A percentile compares a stretch with the other conserved stretches of the same genome.
These are phyloP conservation scores for Metacarcinus magister DNA, from an alignment of 2,888 invertebrate species.

Conservation along the genomic window DNA sequence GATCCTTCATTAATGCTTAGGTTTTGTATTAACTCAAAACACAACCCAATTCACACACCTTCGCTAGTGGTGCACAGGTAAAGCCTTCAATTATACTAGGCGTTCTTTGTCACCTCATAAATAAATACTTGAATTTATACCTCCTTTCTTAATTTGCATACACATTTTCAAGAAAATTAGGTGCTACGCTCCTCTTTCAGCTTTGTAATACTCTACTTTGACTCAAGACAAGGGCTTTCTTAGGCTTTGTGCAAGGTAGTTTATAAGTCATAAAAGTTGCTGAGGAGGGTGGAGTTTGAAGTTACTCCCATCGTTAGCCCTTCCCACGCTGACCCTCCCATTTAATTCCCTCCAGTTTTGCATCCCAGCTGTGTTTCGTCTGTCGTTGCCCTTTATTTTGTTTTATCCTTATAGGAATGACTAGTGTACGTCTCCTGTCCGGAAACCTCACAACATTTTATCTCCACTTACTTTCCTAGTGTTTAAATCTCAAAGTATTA, in stretches of 20 bases:
- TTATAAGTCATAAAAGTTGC: constrained; percentile 2
- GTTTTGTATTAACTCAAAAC: background rate
- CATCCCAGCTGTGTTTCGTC: background rate
- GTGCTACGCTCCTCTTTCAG: background rate
- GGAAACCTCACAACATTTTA: too few species aligned
- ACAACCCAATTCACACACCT: background rate
- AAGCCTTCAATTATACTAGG: background rate
- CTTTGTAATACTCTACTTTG: background rate
- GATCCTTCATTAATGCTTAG: background rate
- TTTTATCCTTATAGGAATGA: background rate
- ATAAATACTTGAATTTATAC: background rate
- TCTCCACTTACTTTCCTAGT: background rate
- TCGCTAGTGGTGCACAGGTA: background rate
- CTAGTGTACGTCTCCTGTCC: background rate
- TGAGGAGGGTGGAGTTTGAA: background rate
- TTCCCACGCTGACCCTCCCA: background rate
- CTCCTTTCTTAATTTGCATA: background rate
- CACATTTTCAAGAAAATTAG: background rate
- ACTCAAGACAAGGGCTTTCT: background rate
- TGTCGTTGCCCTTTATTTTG: background rate
- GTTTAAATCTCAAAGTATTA: too few species aligned
- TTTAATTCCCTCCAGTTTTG: background rate
- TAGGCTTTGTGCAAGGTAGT: background rate
- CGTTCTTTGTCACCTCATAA: background rate
- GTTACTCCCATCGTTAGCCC: background rate